Percentiles rank a stretch among this genome's conserved stretches.
phyloP scores from a whole-genome alignment of 64 coral and sea anemone genomes.

The Pachyseris speciosa region DNA sequence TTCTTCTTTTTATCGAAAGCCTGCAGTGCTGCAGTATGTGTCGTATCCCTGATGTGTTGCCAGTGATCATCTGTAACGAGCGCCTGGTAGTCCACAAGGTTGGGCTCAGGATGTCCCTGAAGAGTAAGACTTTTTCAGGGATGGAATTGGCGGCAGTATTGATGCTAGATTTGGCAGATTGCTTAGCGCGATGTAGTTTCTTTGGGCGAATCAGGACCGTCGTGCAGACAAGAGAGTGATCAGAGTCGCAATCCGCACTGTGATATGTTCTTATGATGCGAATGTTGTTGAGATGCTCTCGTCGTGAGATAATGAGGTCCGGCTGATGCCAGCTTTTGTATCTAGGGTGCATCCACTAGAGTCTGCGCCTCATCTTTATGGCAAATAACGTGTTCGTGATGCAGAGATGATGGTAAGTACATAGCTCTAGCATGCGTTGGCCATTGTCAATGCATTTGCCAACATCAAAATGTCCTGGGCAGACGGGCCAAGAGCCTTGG shows the following conservation, averaged over 20 bases:
- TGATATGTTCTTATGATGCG: constrained; percentile 2
- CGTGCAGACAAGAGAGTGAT: constrained; percentile 34
- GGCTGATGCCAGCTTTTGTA: constrained; percentile 7
- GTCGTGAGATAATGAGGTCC: constrained; percentile 34
- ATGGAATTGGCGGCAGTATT: constrained; percentile 32
- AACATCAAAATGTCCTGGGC: not conserved
- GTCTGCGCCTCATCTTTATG: not conserved
- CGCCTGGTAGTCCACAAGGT: not conserved
- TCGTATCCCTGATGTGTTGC: not conserved
- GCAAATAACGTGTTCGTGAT: not conserved
- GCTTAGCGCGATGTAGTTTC: constrained; percentile 20
- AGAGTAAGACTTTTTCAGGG: not conserved
- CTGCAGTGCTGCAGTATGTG: not conserved
- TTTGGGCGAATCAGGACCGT: constrained; percentile 2
- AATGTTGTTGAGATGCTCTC: not conserved
- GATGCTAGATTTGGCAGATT: constrained; percentile 35
- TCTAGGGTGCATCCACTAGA: not conserved
- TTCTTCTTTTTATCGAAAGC: not conserved
- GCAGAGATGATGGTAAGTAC: not conserved
- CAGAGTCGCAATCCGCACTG: constrained; percentile 43
- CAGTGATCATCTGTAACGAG: not conserved
- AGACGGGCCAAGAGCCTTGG: not conserved
- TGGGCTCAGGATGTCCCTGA: constrained; percentile 1
- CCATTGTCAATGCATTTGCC: not conserved
- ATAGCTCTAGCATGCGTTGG: not conserved